Evolutionary conservation across 2,888 invertebrate genomes (phyloP), one percentile per base, ranked within the genome.

Genomic region (Lacanobia oleracea): DNA sequence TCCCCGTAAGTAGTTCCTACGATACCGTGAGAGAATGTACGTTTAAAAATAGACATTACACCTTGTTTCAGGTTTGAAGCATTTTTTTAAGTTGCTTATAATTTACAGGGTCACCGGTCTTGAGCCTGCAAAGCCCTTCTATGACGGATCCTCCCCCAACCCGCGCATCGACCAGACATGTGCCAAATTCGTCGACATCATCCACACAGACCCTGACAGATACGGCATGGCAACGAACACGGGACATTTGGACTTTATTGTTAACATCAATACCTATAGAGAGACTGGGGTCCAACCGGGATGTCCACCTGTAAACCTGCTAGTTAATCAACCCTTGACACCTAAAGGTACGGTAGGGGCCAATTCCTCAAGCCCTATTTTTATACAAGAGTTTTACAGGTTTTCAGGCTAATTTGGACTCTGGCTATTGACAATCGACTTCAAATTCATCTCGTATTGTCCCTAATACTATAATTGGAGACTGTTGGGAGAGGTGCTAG

Each of bases 31-130:
- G 45, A 4, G 6, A 45, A 45, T 14, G 4, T 45, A 16, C 16
- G 33, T 3, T 33, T 45, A 43, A 50, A 50, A 18, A 50, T 50
- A 48, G 8, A n/a, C 51, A 21, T 21, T 51, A 10, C 51, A 21
- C 8, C 4, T 21, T 21, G 3, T 40, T 21, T 12, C 14, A 40
- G 16, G 2, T 21, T 21, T 14, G 21, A 37, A 37, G n/a, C n/a
- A 6, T n/a, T 54, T 54, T 37, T 12, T 45, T 54, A 2, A 45
- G 1, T 37, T 71, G 1, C 5, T 57, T 57, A 21, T 43, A 43
- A 71, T 72, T 70, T 57, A 10, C 73, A 71, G 71, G 23, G n/a
- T 1, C 27, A 71, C 71, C 2, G 71, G 51, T n/a, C 1, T 72
- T 0, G 71, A 71, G 0, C 40, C 71, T 43, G 71, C 72, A 10